These are phyloP conservation scores for Desoria tigrina DNA, from an alignment of 2,888 invertebrate species.

Conservation along the genomic window DNA sequence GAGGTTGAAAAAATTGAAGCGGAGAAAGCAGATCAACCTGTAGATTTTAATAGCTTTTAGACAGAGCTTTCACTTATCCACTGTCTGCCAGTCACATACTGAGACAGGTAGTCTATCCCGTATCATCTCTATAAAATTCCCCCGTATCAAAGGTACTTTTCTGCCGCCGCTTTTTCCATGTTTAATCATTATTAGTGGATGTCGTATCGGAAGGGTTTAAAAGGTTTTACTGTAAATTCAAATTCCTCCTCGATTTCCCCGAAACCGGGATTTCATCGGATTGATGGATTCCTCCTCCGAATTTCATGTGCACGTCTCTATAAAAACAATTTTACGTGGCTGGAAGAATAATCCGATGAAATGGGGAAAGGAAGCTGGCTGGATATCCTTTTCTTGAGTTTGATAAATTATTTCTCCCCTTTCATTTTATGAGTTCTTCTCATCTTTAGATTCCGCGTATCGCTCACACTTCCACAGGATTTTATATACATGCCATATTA, in stretches of 20 bases:
- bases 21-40: slow-evolving; percentile 18
- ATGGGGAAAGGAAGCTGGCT: not conserved
- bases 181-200: no score
- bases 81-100: not conserved
- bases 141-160: no score
- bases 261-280: slow-evolving; percentile 12
- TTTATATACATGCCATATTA: slow-evolving; percentile 3
- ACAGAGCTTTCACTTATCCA: slow-evolving; percentile 10
- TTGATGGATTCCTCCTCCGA: slow-evolving; percentile 19
- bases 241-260: not conserved
- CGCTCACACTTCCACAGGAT: not conserved
- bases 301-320: slow-evolving; percentile 5
- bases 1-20: no score
- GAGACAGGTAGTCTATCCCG: slow-evolving; percentile 12
- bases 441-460: slow-evolving; percentile 13
- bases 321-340: slow-evolving; percentile 19
- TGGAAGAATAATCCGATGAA: slow-evolving; percentile 6
- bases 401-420: slow-evolving; percentile 24
- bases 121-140: no score
- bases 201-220: not conserved
- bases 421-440: slow-evolving; percentile 17
- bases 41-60: slow-evolving; percentile 23
- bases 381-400: not conserved
- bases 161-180: no score
- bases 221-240: slow-evolving; percentile 11